Conservation (phyloP, 2,797 vertebrate genomes). For the Heliangelus exortis region DNA sequence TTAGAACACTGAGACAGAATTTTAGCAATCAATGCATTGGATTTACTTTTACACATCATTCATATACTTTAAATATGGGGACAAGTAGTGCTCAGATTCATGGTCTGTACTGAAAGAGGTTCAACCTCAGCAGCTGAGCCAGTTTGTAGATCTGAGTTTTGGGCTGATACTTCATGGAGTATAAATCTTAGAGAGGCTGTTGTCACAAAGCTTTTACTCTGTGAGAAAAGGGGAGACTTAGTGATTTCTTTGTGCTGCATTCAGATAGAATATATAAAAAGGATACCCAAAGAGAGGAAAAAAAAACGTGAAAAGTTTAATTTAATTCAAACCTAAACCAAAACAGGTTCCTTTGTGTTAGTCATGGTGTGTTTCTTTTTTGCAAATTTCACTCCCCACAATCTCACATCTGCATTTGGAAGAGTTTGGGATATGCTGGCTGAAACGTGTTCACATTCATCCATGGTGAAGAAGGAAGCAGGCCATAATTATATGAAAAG, state of each 20-base stretch:
- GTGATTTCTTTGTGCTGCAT: neutral
- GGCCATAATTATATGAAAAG: neutral
- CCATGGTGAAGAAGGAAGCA: neutral
- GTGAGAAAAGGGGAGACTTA: neutral
- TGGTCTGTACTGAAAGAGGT: neutral
- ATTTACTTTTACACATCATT: neutral
- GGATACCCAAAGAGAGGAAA: neutral
- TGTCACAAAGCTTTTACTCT: neutral
- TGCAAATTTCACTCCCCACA: neutral
- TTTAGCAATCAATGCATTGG: neutral
- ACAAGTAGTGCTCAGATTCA: neutral
- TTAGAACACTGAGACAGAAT: conserved; percentile 29
- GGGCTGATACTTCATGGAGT: neutral
- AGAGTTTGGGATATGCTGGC: neutral
- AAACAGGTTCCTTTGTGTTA: neutral
- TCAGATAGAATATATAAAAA: neutral
- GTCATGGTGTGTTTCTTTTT: neutral
- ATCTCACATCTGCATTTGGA: neutral
- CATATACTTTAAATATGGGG: neutral
- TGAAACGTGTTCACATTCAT: neutral
- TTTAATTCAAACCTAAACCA: neutral
- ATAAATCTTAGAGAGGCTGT: neutral
- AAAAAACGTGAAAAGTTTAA: neutral
- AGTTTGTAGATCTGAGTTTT: neutral
- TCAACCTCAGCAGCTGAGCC: neutral